Evolutionary conservation across 1,140 invertebrate species (phyloP).

Genomic region (Psix sp.): DNA sequence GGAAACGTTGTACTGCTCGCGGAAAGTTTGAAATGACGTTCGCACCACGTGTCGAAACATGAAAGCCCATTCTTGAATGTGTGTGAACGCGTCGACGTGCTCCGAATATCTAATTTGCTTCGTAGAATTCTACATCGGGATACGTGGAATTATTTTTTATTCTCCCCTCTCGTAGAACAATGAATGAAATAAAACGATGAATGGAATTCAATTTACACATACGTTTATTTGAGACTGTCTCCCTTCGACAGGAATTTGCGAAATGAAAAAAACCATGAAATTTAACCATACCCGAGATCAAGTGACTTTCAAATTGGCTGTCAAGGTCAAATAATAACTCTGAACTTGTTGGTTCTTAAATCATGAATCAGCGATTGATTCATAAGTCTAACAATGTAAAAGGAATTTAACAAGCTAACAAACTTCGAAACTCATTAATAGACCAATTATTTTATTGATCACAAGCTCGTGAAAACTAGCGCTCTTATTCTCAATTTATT

Average conservation of each 20-base stretch:
- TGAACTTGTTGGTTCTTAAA: too few species aligned
- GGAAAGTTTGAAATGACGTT: constrained; percentile 61
- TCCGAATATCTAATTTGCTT: constrained; percentile 41
- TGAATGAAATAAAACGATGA: constrained; percentile 53
- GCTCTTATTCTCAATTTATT: too few species aligned
- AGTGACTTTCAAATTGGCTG: too few species aligned
- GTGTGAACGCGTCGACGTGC: constrained; percentile 36
- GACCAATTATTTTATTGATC: too few species aligned
- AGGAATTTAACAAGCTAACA: too few species aligned
- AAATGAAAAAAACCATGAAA: neutral
- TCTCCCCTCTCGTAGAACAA: constrained; percentile 18
- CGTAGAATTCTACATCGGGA: constrained; percentile 41
- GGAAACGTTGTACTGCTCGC: constrained; percentile 36
- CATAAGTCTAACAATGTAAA: too few species aligned
- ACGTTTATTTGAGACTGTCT: constrained; percentile 21
- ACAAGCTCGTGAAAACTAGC: too few species aligned
- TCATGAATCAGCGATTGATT: too few species aligned
- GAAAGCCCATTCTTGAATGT: constrained; percentile 50
- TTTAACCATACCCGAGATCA: too few species aligned
- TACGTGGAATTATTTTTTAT: constrained; percentile 36
- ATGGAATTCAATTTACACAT: constrained; percentile 32
- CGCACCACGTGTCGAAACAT: constrained; percentile 57
- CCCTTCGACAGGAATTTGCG: neutral
- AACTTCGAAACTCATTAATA: too few species aligned
- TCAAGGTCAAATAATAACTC: too few species aligned